Conservation (phyloP, 2,888 invertebrate species). For the Agrotis clavis region DNA sequence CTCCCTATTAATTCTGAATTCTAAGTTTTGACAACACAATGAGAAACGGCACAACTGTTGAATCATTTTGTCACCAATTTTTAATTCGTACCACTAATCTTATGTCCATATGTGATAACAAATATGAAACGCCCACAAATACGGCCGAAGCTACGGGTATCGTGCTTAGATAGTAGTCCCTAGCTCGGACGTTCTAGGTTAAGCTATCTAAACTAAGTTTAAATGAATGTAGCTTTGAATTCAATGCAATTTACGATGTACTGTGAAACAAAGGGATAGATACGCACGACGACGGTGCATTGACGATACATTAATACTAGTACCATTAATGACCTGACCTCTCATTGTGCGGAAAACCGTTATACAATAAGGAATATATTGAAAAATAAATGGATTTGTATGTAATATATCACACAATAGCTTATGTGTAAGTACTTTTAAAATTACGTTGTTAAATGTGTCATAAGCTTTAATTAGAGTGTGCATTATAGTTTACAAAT, state of each 20-base stretch:
- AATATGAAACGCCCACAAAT: too few relatives aligned
- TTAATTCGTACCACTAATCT: too few relatives aligned
- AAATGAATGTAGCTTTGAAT: constrained; percentile 60
- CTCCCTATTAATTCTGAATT: too few relatives aligned
- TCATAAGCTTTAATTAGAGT: too few relatives aligned
- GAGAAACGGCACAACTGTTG: too few relatives aligned
- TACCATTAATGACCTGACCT: too few relatives aligned
- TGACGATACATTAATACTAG: not conserved
- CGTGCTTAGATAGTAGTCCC: too few relatives aligned
- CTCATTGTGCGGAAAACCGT: not conserved
- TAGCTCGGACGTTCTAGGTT: constrained; percentile 25
- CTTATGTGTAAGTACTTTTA: not conserved
- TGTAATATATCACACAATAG: not conserved
- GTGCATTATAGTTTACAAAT: too few relatives aligned
- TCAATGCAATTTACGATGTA: constrained; percentile 47
- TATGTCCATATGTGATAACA: too few relatives aligned
- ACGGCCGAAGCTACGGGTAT: too few relatives aligned
- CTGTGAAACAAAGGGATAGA: constrained; percentile 7
- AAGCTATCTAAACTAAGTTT: constrained; percentile 39
- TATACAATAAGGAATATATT: not conserved
- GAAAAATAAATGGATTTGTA: not conserved
- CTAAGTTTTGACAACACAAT: too few relatives aligned
- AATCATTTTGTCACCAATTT: too few relatives aligned
- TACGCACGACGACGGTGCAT: not conserved
- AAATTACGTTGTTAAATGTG: not conserved